These are phyloP conservation scores for Disparrhopalites patrizii DNA, from an alignment of 2,888 invertebrate species.

Conservation along the genomic window DNA sequence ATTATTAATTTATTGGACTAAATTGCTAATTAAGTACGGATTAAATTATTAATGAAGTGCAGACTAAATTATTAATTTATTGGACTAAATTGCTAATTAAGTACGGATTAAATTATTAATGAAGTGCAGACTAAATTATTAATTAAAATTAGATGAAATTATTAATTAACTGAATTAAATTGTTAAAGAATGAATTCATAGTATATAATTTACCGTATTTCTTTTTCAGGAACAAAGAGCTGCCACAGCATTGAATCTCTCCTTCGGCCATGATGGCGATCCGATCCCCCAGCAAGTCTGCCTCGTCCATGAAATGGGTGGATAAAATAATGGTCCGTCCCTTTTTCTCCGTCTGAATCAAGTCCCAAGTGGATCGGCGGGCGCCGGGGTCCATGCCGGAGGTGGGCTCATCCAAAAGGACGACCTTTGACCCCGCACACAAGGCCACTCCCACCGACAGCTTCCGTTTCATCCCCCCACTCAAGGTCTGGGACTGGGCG, in stretches of 20 bases:
- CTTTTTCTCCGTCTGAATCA: constrained; percentile 57
- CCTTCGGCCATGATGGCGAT: constrained; percentile 81
- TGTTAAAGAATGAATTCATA: constrained; percentile 53
- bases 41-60: no score
- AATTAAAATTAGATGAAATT: no score
- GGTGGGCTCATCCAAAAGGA: constrained; percentile 57
- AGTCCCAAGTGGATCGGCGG: constrained; percentile 51
- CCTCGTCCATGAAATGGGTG: constrained; percentile 97
- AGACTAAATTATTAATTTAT: no score
- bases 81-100: no score
- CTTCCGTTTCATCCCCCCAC: constrained; percentile 92
- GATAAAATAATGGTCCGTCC: constrained; percentile 78
- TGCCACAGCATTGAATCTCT: constrained; percentile 69
- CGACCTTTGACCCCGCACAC: constrained; percentile 61
- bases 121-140: no score
- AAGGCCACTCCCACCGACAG: constrained; percentile 81
- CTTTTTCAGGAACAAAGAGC: constrained; percentile 75
- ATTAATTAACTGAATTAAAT: no score
- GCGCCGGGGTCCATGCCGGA: constrained; percentile 54
- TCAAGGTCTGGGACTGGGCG: constrained; percentile 62
- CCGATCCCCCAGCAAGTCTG: constrained; percentile 83
- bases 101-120: no score
- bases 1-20: no score
- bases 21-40: no score
- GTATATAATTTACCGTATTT: constrained; percentile 61